These are phyloP conservation scores for Brachystomella parvula DNA, from an alignment of 1,140 invertebrate genomes.

Conservation along the genomic window DNA sequence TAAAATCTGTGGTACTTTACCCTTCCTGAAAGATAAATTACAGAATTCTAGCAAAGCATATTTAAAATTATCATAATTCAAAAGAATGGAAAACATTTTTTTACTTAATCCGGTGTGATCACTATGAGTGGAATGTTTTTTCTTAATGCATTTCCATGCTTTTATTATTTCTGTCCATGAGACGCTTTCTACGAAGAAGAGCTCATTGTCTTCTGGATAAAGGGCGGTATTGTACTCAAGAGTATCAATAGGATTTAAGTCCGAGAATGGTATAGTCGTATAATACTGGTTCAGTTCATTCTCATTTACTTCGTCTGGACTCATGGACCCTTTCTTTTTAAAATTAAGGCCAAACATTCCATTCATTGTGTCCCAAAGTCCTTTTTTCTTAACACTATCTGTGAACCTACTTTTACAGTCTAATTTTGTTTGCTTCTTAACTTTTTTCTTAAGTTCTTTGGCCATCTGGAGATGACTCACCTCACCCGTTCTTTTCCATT, in stretches of 20 bases:
- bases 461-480: neutral
- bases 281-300: neutral
- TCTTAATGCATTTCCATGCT: constrained; percentile 4
- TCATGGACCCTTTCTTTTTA: neutral
- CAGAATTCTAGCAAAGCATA: neutral
- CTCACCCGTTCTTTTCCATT: neutral
- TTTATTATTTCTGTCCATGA: neutral
- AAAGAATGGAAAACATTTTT: constrained; percentile 9
- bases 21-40: neutral
- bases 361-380: neutral
- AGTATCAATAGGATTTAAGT: neutral
- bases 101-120: neutral
- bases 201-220: neutral
- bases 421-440: neutral
- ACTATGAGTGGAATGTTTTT: neutral
- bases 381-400: neutral
- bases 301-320: neutral
- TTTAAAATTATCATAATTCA: neutral
- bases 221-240: neutral
- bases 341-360: neutral
- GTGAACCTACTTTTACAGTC: neutral
- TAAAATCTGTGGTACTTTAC: neutral
- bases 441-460: neutral
- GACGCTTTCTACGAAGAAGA: neutral
- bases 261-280: neutral